Conservation (phyloP, 2,113 vertebrate species). For the Pampusana beccarii region DNA sequence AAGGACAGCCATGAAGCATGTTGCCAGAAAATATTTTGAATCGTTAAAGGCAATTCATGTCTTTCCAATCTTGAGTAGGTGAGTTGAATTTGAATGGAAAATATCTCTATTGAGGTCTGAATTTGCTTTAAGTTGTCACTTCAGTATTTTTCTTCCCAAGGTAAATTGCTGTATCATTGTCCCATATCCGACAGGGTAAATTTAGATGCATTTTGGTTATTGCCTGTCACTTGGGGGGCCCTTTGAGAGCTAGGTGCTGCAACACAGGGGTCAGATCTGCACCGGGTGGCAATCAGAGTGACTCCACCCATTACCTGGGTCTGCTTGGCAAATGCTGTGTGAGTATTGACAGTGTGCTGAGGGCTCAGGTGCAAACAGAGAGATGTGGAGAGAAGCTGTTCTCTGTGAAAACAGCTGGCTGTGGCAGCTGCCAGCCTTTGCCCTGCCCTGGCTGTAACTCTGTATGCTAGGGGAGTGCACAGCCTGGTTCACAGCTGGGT, state of each 20-base stretch:
- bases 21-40: not conserved
- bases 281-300: fast-evolving
- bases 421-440: not conserved
- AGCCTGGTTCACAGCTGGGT: not conserved
- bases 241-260: not conserved
- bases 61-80: not conserved
- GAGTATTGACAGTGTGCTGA: not conserved
- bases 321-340: not conserved
- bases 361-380: not conserved
- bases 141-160: not conserved
- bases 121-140: not conserved
- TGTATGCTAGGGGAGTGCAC: no score
- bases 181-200: not conserved
- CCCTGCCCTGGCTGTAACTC: not conserved
- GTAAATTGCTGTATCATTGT: not conserved
- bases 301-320: not conserved
- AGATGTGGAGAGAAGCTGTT: not conserved
- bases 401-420: not conserved
- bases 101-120: not conserved
- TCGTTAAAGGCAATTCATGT: not conserved
- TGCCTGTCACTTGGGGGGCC: not conserved
- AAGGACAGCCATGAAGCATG: not conserved
- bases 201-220: not conserved
- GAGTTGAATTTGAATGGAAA: not conserved
- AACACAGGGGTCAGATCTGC: not conserved